These are phyloP conservation scores for Ceraclea dissimilis DNA, from an alignment of 2,888 invertebrate genomes.

Conservation along the genomic window DNA sequence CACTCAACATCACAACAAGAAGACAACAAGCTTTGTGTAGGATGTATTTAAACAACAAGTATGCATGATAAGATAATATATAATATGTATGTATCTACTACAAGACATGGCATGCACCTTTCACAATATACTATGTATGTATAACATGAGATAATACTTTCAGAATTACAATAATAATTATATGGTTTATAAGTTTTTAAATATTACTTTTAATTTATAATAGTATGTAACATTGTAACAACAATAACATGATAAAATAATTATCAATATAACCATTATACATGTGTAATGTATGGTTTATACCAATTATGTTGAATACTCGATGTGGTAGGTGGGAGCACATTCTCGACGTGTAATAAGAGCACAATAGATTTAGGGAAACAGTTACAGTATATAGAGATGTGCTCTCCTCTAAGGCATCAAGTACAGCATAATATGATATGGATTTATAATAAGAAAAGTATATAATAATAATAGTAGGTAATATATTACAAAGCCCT, in stretches of 20 bases:
- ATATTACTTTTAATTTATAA: no score
- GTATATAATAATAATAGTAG: constrained; percentile 16
- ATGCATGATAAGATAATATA: background rate
- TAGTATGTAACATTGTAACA: background rate
- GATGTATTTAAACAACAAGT: constrained; percentile 9
- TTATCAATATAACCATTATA: background rate
- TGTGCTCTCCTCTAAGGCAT: no score
- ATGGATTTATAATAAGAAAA: constrained; percentile 1
- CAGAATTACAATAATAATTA: constrained; percentile 5
- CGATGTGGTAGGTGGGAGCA: no score
- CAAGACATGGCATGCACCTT: constrained; percentile 4
- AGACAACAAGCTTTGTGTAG: no score
- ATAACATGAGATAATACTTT: constrained; percentile 23
- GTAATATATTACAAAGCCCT: background rate
- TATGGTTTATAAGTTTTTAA: constrained; percentile 11
- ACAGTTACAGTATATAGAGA: background rate
- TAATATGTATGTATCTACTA: constrained; percentile 4
- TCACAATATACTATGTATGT: constrained; percentile 22
- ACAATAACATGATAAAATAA: background rate
- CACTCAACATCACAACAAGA: constrained; percentile 10
- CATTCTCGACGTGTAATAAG: background rate
- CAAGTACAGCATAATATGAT: no score
- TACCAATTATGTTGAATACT: background rate
- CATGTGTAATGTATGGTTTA: background rate
- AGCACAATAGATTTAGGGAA: background rate